Conservation (phyloP, 92 coral and sea anemone genomes). For the Porites lobata region DNA sequence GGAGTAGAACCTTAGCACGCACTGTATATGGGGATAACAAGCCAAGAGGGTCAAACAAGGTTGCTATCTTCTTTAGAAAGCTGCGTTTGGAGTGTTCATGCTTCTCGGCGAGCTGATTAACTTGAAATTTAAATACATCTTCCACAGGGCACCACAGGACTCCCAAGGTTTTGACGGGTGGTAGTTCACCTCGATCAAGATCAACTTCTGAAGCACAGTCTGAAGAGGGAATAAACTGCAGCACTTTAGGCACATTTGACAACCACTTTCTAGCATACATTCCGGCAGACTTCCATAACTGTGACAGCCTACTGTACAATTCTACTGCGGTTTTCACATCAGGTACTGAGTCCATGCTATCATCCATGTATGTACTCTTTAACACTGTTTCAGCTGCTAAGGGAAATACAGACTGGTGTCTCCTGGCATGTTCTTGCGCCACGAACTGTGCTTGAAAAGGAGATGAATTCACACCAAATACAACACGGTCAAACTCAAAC, state of each 20-base stretch:
- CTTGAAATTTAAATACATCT: too few species aligned
- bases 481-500: conserved; percentile 68
- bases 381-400: conserved; percentile 60
- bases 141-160: conserved; percentile 34
- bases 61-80: too few species aligned
- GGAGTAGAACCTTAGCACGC: conserved; percentile 60
- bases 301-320: conserved; percentile 40
- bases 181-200: conserved; percentile 63
- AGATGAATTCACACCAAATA: conserved; percentile 62
- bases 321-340: conserved; percentile 40
- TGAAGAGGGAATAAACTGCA: conserved; percentile 41
- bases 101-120: too few species aligned
- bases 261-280: conserved; percentile 71
- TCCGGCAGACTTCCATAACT: conserved; percentile 56
- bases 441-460: conserved; percentile 73
- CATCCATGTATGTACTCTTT: conserved; percentile 71
- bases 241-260: conserved; percentile 48
- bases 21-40: not conserved
- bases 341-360: conserved; percentile 64
- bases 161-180: conserved; percentile 65
- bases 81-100: too few species aligned
- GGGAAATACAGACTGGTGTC: conserved; percentile 36
- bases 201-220: conserved; percentile 77
- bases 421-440: conserved; percentile 64
- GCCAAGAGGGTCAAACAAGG: too few species aligned